These are phyloP conservation scores for Plectrocnemia conspersa DNA, from an alignment of 1,140 invertebrate genomes.

Conservation along the genomic window DNA sequence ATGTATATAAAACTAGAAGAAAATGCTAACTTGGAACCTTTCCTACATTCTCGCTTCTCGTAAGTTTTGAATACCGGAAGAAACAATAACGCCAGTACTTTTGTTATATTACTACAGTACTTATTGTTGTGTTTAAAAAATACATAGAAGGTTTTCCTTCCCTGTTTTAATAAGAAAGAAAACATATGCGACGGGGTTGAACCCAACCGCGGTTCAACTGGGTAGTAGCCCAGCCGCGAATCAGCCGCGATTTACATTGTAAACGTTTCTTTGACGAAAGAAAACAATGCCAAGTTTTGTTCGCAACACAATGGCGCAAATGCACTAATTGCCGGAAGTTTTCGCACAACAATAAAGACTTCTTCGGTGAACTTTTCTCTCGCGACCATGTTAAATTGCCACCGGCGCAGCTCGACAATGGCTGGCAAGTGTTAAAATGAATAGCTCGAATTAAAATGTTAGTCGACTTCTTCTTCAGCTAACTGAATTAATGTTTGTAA, in stretches of 20 bases:
- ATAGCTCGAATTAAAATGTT: conserved; percentile 14
- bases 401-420: neutral
- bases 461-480: neutral
- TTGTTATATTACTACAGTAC: no score
- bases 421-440: neutral
- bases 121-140: no score
- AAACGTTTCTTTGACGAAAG: conserved; percentile 23
- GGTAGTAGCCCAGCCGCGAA: no score
- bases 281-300: conserved; percentile 25
- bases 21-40: no score
- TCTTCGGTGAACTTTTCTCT: conserved; percentile 9
- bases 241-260: conserved; percentile 16
- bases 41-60: no score
- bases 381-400: conserved; percentile 7
- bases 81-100: no score
- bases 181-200: no score
- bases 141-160: no score
- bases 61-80: no score
- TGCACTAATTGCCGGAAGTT: conserved; percentile 30
- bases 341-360: conserved; percentile 27
- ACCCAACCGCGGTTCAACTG: no score
- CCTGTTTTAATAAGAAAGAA: no score
- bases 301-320: conserved; percentile 21
- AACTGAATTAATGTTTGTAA: conserved; percentile 1
- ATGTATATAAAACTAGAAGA: no score